A percentile compares a stretch with the other conserved stretches of the same genome.
Conservation (phyloP, 1,140 invertebrate genomes). For the Carposina sasakii region DNA sequence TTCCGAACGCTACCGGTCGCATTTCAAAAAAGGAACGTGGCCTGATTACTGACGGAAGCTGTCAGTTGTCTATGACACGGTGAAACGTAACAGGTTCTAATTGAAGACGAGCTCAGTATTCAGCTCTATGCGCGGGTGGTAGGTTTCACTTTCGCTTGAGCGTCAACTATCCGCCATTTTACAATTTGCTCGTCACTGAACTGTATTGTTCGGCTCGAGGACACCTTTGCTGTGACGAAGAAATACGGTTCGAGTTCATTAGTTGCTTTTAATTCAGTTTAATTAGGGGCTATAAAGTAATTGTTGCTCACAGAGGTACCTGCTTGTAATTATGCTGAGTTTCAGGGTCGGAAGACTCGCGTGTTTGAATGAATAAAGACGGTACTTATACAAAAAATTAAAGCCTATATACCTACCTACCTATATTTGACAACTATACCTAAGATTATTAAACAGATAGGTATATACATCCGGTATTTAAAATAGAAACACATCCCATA, state of each 20-base stretch:
- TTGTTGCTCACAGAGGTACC: conserved; percentile 20
- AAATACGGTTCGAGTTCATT: conserved; percentile 39
- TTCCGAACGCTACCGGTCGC: no score
- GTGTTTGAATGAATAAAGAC: no score
- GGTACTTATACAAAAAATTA: no score
- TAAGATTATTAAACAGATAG: no score
- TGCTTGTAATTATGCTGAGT: no score
- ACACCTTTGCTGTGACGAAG: conserved; percentile 34
- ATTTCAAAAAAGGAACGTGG: conserved; percentile 66
- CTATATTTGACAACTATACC: no score
- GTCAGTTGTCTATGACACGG: conserved; percentile 45
- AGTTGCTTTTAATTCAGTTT: conserved; percentile 48
- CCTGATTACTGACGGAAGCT: conserved; percentile 68
- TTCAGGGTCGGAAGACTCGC: no score
- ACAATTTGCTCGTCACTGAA: conserved; percentile 31
- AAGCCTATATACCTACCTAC: no score
- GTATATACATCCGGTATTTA: no score
- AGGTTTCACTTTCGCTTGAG: conserved; percentile 22
- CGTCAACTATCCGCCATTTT: conserved; percentile 19
- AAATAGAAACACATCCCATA: no score
- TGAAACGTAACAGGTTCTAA: conserved; percentile 45
- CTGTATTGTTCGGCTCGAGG: conserved; percentile 40
- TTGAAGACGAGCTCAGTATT: conserved; percentile 13
- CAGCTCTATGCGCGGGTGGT: conserved; percentile 22
- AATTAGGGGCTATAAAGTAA: no score